Conservation (phyloP, 2,888 invertebrate genomes). For the Sinopyrophorus schimmeli region DNA sequence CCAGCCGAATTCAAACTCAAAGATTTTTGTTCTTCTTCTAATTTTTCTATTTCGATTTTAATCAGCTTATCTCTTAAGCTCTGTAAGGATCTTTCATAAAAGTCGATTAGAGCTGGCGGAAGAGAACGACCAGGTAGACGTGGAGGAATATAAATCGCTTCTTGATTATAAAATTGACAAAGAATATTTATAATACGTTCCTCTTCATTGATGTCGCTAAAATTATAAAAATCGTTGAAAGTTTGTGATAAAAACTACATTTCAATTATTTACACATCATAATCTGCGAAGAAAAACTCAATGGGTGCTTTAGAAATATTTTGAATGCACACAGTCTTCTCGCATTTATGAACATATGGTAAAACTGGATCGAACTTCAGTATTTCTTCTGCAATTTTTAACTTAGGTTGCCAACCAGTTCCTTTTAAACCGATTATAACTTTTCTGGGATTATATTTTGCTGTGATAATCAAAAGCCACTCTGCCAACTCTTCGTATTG, state of each 20-base stretch:
- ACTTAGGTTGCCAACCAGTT: slow-evolving; percentile 59
- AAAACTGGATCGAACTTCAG: slow-evolving; percentile 65
- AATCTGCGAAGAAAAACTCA: slow-evolving; percentile 70
- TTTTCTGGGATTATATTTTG: slow-evolving; percentile 59
- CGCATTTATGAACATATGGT: slow-evolving; percentile 64
- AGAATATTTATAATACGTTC: slow-evolving; percentile 47
- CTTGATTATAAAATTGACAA: slow-evolving; percentile 49
- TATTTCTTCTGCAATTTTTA: slow-evolving; percentile 58
- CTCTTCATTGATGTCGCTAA: slow-evolving; percentile 49
- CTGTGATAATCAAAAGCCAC: slow-evolving; percentile 47
- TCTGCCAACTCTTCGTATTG: slow-evolving; percentile 53
- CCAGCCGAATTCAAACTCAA: neutral
- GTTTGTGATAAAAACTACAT: neutral
- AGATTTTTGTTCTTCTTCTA: slow-evolving; percentile 3
- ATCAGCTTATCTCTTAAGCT: slow-evolving; percentile 27
- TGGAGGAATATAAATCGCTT: slow-evolving; percentile 52
- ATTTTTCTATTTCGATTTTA: slow-evolving; percentile 1
- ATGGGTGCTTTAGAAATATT: slow-evolving; percentile 69
- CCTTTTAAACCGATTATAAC: slow-evolving; percentile 59
- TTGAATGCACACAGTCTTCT: slow-evolving; percentile 62
- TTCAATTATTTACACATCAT: slow-evolving; percentile 61
- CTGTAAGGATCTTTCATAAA: slow-evolving; percentile 46
- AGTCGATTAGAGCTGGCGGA: slow-evolving; percentile 43
- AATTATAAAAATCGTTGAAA: slow-evolving; percentile 20
- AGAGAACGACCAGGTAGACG: slow-evolving; percentile 48